phyloP scores from a whole-genome alignment of 2,888 invertebrate genomes.

The Dryocosmus kuriphilus region DNA sequence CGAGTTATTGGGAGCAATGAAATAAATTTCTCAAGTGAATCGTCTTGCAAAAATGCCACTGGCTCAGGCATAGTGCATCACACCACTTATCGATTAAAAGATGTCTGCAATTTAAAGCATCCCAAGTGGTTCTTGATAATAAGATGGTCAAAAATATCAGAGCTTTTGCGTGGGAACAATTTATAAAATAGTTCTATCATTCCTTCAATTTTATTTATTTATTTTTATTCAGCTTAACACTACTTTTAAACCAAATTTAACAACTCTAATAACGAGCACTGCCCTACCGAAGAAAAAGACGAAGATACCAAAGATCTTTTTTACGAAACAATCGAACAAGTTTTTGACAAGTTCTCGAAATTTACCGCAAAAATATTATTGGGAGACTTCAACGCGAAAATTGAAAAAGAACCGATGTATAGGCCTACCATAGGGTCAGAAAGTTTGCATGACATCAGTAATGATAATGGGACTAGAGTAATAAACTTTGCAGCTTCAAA shows the following conservation, averaged over 20 bases:
- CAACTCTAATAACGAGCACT: too few relatives aligned
- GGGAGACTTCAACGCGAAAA: too few relatives aligned
- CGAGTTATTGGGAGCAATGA: slow-evolving; percentile 23
- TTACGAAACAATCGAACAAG: too few relatives aligned
- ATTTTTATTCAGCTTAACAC: not conserved
- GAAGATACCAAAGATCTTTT: too few relatives aligned
- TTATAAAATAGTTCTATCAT: not conserved
- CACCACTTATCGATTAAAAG: slow-evolving; percentile 38
- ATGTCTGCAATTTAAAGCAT: slow-evolving; percentile 40
- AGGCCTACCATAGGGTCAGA: too few relatives aligned
- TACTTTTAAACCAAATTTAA: not conserved
- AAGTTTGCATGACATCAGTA: too few relatives aligned
- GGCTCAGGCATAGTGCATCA: not conserved
- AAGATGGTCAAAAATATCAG: not conserved
- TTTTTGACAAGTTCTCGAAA: too few relatives aligned
- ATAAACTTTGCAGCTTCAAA: too few relatives aligned
- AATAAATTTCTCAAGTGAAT: slow-evolving; percentile 35
- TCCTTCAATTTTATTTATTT: not conserved
- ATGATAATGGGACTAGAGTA: too few relatives aligned
- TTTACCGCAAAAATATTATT: too few relatives aligned
- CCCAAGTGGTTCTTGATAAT: slow-evolving; percentile 41
- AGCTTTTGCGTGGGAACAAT: slow-evolving; percentile 23
- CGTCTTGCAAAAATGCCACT: slow-evolving; percentile 21
- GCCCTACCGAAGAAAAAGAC: too few relatives aligned
- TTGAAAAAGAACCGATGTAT: too few relatives aligned